Evolutionary conservation across 2,113 vertebrate species (phyloP).

Genomic region (Ictalurus furcatus): DNA sequence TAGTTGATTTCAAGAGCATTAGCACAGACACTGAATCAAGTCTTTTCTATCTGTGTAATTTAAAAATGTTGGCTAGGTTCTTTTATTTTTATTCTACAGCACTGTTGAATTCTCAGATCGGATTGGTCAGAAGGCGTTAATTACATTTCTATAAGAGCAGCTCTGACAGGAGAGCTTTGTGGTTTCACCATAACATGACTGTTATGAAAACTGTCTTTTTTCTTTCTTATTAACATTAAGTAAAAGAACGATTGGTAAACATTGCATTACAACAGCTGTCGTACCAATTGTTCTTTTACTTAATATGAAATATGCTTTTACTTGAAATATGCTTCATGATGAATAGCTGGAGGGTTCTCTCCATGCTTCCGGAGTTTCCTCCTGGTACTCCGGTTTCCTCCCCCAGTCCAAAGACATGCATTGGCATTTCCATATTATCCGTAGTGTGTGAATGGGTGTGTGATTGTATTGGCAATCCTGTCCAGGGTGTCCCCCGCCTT

Average conservation of each 20-base stretch:
- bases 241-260: not conserved
- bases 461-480: too few relatives aligned
- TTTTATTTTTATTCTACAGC: not conserved
- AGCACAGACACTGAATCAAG: not conserved
- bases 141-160: not conserved
- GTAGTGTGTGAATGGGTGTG: too few relatives aligned
- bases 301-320: too few relatives aligned
- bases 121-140: not conserved
- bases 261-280: too few relatives aligned
- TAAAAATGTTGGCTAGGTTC: not conserved
- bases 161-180: not conserved
- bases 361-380: too few relatives aligned
- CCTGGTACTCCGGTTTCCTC: too few relatives aligned
- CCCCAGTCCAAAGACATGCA: too few relatives aligned
- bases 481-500: too few relatives aligned
- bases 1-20: not conserved
- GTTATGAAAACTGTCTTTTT: not conserved
- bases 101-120: not conserved
- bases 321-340: not conserved
- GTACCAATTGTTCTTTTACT: too few relatives aligned
- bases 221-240: not conserved
- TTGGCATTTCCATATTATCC: too few relatives aligned
- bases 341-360: not conserved
- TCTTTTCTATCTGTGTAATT: not conserved
- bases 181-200: not conserved